Base-by-base conservation (phyloP, 2,797 vertebrate genomes). In the Tapera naevia region DNA sequence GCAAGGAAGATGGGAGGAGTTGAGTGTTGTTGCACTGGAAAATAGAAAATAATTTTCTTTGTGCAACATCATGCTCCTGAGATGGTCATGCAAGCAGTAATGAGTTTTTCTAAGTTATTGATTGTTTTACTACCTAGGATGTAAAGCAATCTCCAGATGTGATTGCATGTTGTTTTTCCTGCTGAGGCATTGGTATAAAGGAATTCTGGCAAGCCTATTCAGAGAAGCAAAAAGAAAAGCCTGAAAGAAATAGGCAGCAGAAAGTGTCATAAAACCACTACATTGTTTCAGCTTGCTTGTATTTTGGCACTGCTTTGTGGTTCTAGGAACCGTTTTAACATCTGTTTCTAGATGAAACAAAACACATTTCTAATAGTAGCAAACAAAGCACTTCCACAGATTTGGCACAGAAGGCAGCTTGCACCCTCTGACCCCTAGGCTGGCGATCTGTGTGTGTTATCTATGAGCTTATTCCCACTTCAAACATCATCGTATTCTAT, bases 141-240 rank as follows among this genome's bases (percentile, higher is more conserved):
- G 66, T 88, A 91, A 94, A 95, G 51, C 73, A 83, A 13, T 95
- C 75, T 94, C 73, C 70, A 72, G 70, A 84, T 92, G 81, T 48
- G 50, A 87, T 79, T 7, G 5, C 51, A 7, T 41, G 58, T 76
- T 93, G 87, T 80, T 91, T 94, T 81, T 91, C 75, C 85, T 86
- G 56, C 72, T 41, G 56, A 78, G 89, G 30, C 30, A 17, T 24
- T 89, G 48, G 30, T 78, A 45, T 74, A 84, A 80, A 93, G 70
- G 73, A 92, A 88, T 82, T 83, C 56, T 91, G 56, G 84, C 72
- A 93, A 88, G 66, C 35, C 72, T 80, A 8, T 79, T 83, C 62
- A 92, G 60, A 71, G 76, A 60, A 89, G 48, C 53, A 74, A 80
- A 80, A 80, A 86, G 66, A 76, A 92, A 89, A 87, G 35, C 78